Evolutionary conservation across 2,113 vertebrate species (phyloP).

Genomic region (Pungitius pungitius): DNA sequence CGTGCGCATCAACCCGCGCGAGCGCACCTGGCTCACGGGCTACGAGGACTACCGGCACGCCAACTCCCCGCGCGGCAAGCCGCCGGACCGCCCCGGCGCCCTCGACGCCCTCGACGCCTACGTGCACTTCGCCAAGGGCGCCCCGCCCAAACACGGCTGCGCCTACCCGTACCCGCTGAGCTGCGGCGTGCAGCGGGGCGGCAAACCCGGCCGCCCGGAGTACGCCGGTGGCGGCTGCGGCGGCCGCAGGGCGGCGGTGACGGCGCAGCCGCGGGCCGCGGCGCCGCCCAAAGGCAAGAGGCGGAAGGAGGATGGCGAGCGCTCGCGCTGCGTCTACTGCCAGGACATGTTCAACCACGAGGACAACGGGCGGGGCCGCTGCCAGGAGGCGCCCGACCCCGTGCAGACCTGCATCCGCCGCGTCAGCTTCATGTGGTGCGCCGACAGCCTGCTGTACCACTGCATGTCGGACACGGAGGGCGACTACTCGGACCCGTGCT

Average conservation of each 20-base stretch:
- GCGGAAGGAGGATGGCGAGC: conserved; percentile 84
- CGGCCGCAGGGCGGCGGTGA: conserved; percentile 78
- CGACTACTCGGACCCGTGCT: conserved; percentile 96
- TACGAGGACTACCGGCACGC: conserved; percentile 95
- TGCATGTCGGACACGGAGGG: conserved; percentile 99
- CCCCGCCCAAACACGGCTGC: conserved; percentile 89
- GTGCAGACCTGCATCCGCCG: conserved; percentile 91
- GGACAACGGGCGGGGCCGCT: conserved; percentile 89
- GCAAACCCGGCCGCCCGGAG: conserved; percentile 84
- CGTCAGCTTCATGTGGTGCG: conserved; percentile 97
- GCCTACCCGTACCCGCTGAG: conserved; percentile 85
- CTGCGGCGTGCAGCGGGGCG: conserved; percentile 59
- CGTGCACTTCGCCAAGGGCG: conserved; percentile 89
- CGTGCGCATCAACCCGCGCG: conserved; percentile 91
- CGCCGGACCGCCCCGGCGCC: conserved; percentile 73
- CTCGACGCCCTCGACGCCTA: conserved; percentile 84
- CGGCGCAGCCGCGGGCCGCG: conserved; percentile 82
- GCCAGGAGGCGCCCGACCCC: conserved; percentile 93
- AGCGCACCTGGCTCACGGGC: conserved; percentile 91
- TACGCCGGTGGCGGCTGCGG: conserved; percentile 49
- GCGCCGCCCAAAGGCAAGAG: conserved; percentile 81
- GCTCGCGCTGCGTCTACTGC: conserved; percentile 91
- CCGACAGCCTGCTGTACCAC: conserved; percentile 97
- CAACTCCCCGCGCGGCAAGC: conserved; percentile 79
- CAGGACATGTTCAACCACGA: conserved; percentile 92